Evolutionary conservation across 2,888 invertebrate genomes (phyloP), one percentile per base, ranked within the genome.

Genomic region (Nowickia ferox): DNA sequence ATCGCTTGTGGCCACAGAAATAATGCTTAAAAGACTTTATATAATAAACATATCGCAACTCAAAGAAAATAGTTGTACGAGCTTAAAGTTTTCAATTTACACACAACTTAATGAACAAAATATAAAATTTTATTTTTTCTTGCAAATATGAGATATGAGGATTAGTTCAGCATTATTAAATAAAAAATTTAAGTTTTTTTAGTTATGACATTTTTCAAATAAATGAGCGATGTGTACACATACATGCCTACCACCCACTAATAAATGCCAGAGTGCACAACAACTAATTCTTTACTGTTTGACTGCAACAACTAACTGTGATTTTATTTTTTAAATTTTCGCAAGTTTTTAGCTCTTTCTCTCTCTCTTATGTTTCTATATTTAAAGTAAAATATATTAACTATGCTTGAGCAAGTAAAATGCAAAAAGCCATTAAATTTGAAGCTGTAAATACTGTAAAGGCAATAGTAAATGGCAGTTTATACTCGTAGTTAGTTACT

Each of bases 301-400:
- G 6, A 42, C 51, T 51, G 61, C 9, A 48, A 51, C 10, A 10
- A 17, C 10, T 53, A 2, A n/a, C 40, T 10, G 15, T 59, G 38
- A 2, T 2, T 10, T 4, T 4, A n/a, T 22, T 10, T 30, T 38
- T 40, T 59, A 10, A 5, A 44, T 71, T 68, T 42, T 10, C 13
- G 5, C 22, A 9, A 30, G 30, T 30, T 30, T 30, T 30, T 30
- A 30, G 6, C 6, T 40, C n/a, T 30, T 1, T 17, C 9, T 5
- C 10, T 13, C 9, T 15, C 30, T 30, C 55, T 63, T 55, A 30
- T 30, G 30, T 30, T n/a, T n/a, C n/a, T n/a, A 46, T 38, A 65
- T 53, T 55, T 51, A 72, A 84, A 57, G 51, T 17, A 59, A 84
- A 84, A 68, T 79, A 75, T 75, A 84, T 84, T 75, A 75, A 69